Conservation (phyloP, 2,888 invertebrate species). For the Callinectes sapidus region DNA sequence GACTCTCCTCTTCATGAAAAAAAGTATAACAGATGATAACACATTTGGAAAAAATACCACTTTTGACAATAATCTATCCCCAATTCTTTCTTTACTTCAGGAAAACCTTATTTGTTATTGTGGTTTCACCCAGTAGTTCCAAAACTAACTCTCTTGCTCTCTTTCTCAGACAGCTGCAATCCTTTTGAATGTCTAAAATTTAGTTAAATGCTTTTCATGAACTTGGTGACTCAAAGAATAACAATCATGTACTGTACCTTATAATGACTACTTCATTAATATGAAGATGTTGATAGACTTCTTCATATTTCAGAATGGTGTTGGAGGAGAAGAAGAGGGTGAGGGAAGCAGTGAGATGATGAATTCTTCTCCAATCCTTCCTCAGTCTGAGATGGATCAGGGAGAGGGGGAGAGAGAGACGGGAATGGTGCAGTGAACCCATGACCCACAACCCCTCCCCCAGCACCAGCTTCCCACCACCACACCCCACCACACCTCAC, state of each 20-base stretch:
- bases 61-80: no score
- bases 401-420: slow-evolving; percentile 53
- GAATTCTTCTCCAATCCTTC: slow-evolving; percentile 50
- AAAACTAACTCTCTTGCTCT: no score
- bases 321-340: slow-evolving; percentile 59
- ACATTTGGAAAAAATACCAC: no score
- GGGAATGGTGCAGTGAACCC: slow-evolving; percentile 58
- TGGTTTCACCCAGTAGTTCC: no score
- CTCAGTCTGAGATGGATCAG: slow-evolving; percentile 46
- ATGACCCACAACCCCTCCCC: slow-evolving; percentile 6
- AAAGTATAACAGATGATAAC: no score
- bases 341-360: slow-evolving; percentile 63
- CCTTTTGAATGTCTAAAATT: no score
- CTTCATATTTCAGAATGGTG: slow-evolving; percentile 55
- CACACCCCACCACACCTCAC: slow-evolving; percentile 36
- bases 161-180: no score
- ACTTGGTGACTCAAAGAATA: not conserved
- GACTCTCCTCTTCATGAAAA: no score
- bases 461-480: slow-evolving; percentile 38
- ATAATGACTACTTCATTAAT: not conserved
- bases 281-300: not conserved
- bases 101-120: no score
- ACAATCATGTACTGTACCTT: not conserved
- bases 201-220: no score
- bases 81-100: no score